A percentile compares a stretch with the other conserved stretches of the same genome.
Evolutionary conservation across 2,113 vertebrate genomes (phyloP).

Genomic region (Alouatta palliata): DNA sequence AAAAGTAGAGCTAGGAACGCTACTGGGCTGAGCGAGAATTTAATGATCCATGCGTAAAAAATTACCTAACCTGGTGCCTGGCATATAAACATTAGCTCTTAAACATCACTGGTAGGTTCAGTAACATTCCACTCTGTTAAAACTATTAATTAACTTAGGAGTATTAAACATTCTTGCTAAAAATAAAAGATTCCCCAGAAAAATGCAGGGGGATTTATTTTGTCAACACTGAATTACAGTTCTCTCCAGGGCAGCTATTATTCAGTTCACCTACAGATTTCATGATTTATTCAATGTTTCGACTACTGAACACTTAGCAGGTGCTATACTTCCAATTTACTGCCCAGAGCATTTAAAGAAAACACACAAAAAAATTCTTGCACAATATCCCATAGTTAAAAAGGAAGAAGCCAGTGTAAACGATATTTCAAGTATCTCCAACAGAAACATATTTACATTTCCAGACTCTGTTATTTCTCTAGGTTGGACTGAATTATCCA

Average conservation of each 20-base stretch:
- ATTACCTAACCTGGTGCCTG: not conserved
- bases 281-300: conserved; percentile 73
- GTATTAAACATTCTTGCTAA: conserved; percentile 38
- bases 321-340: conserved; percentile 35
- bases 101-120: conserved; percentile 21
- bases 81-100: not conserved
- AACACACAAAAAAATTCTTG: conserved; percentile 51
- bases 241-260: conserved; percentile 55
- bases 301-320: conserved; percentile 37
- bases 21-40: not conserved
- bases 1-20: not conserved
- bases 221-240: conserved; percentile 39
- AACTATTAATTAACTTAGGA: conserved; percentile 52
- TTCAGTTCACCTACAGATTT: conserved; percentile 71
- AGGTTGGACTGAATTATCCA: conserved; percentile 18
- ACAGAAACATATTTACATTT: not conserved
- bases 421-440: conserved; percentile 47
- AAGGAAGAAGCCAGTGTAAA: not conserved
- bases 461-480: conserved; percentile 25
- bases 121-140: conserved; percentile 39
- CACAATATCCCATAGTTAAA: conserved; percentile 40
- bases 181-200: conserved; percentile 44
- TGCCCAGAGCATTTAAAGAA: conserved; percentile 57
- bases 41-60: not conserved
- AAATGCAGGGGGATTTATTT: conserved; percentile 55